Percentiles rank a stretch among this genome's conserved stretches.
These are phyloP conservation scores for Anser brachyrhynchus DNA, from an alignment of 2,113 vertebrate genomes.

Conservation along the genomic window DNA sequence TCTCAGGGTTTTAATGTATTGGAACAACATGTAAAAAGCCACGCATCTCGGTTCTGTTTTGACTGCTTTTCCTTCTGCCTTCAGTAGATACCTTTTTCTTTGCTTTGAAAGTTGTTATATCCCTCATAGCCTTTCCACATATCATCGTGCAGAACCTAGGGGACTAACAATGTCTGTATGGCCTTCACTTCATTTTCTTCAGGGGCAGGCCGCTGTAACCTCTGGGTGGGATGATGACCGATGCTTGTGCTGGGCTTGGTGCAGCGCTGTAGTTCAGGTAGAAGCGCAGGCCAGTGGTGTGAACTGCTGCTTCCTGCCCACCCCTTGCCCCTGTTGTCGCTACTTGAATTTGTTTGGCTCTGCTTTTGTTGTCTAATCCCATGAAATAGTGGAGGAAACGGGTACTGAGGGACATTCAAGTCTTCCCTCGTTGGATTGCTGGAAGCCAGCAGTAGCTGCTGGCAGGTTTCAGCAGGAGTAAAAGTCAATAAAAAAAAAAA, in stretches of 20 bases:
- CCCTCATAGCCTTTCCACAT: background rate
- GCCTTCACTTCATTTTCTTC: background rate
- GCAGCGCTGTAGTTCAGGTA: background rate
- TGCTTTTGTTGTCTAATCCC: background rate
- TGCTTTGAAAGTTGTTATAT: background rate
- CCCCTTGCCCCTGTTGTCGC: background rate
- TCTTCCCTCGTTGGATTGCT: conserved; percentile 4
- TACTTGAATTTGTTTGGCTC: conserved; percentile 9
- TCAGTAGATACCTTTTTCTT: background rate
- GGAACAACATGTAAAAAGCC: background rate
- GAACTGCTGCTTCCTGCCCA: conserved; percentile 36
- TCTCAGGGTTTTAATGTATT: background rate
- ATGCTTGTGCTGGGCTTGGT: background rate
- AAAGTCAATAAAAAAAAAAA: background rate
- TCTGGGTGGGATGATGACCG: background rate
- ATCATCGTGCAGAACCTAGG: background rate
- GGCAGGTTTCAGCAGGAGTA: background rate
- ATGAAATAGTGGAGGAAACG: background rate
- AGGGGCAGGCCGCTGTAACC: background rate
- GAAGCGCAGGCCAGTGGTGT: background rate
- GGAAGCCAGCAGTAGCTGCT: background rate
- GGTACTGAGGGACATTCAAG: background rate
- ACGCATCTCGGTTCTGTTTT: background rate
- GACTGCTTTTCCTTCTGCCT: background rate
- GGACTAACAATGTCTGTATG: background rate